Evolutionary conservation across 2,113 vertebrate species (phyloP).

Genomic region (Erythrocercus mccallii): DNA sequence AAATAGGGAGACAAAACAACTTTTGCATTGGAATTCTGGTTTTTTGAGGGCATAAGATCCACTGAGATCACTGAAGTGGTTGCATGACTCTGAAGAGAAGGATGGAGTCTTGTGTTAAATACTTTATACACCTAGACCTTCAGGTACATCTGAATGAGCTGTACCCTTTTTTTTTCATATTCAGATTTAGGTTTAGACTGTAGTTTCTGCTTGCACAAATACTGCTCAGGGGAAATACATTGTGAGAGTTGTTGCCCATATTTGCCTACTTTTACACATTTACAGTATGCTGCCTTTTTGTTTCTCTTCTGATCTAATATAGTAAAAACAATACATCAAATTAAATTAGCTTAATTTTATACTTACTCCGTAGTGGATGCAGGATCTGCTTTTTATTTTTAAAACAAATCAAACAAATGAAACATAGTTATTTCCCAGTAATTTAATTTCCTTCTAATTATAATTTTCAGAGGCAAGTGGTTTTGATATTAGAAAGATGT

Average conservation of each 20-base stretch:
- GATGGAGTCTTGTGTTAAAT: background rate
- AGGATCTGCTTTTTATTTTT: slow-evolving; percentile 21
- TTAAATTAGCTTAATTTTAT: slow-evolving; percentile 14
- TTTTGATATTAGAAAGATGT: background rate
- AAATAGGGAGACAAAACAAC: background rate
- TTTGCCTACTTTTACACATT: slow-evolving; percentile 26
- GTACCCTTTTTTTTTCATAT: background rate
- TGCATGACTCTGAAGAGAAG: background rate
- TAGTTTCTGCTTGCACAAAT: background rate
- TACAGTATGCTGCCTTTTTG: background rate
- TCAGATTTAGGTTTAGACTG: background rate
- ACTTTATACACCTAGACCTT: background rate
- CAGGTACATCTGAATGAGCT: background rate
- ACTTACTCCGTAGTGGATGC: background rate
- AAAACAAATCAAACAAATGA: slow-evolving; percentile 16
- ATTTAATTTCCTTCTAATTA: background rate
- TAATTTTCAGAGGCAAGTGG: background rate
- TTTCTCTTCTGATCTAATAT: background rate
- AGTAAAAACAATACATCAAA: slow-evolving; percentile 40
- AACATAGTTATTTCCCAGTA: background rate
- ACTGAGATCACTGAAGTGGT: background rate
- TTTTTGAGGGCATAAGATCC: background rate
- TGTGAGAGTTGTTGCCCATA: background rate
- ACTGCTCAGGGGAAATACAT: background rate
- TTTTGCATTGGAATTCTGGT: background rate